Conservation (phyloP, 2,797 vertebrate genomes). For the Poecilia velifera region DNA sequence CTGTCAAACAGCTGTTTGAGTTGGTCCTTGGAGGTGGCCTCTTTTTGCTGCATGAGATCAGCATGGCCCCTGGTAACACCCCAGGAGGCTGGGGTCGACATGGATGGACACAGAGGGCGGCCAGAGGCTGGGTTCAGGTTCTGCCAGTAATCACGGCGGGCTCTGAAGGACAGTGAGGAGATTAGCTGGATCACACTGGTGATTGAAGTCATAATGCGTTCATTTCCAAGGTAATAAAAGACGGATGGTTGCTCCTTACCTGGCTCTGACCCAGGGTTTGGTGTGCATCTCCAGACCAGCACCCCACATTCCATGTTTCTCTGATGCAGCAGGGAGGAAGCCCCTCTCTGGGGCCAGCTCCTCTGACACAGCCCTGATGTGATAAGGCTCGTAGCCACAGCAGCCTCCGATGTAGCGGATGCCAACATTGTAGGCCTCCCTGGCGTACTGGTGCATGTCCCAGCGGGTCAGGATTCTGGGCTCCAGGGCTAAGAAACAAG, state of each 20-base stretch:
- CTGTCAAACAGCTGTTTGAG: constrained; percentile 89
- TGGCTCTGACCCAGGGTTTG: constrained; percentile 93
- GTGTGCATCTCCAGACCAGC: constrained; percentile 90
- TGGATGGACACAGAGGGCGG: constrained; percentile 87
- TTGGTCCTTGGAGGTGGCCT: constrained; percentile 89
- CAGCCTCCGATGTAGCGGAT: constrained; percentile 90
- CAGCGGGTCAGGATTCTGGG: constrained; percentile 90
- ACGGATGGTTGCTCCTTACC: constrained; percentile 72
- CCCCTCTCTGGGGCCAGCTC: constrained; percentile 88
- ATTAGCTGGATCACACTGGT: background rate
- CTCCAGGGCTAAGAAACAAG: constrained; percentile 81
- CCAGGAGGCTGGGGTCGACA: constrained; percentile 91
- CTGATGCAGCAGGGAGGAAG: constrained; percentile 82
- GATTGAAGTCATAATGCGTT: background rate
- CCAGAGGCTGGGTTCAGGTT: constrained; percentile 91
- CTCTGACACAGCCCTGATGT: constrained; percentile 90
- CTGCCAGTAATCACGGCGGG: constrained; percentile 95
- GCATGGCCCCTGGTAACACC: constrained; percentile 91
- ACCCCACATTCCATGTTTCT: constrained; percentile 92
- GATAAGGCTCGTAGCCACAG: constrained; percentile 94
- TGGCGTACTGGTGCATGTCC: constrained; percentile 92
- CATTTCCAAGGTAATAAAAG: background rate
- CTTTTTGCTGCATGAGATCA: constrained; percentile 94
- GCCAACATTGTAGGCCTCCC: constrained; percentile 89
- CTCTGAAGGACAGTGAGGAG: constrained; percentile 74